Base-by-base conservation (phyloP, 1,140 invertebrate genomes). In the Heliconius melpomene region DNA sequence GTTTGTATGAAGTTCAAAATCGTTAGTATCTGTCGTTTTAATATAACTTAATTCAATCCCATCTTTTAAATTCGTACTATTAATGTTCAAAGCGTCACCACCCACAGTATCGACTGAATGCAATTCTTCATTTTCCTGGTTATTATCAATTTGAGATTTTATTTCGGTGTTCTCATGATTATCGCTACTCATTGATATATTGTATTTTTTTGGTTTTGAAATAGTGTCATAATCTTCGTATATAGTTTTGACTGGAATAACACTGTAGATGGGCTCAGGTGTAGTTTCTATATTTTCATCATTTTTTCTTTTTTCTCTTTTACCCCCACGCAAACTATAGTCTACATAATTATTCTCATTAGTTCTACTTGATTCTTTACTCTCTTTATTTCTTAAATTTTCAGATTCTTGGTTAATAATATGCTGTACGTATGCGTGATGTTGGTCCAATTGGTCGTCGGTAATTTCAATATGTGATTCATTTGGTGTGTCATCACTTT, bases 321-420 rank as follows among this genome's bases (percentile, higher is more conserved):
- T 78, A 76, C 76, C 57, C 52, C 73, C 72, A 76, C 81, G 76
- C 38, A 86, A 77, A 5, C 86, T 87, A 79, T 88, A 85, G 81
- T 90, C 89, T 71, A 87, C 74, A 57, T 46, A 38, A 73, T 72
- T 77, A 60, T 82, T 71, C 32, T n/a, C 36, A 54, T 75, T 54
- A 29, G 32, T 29, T 72, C 78, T 78, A 50, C 82, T 74, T 29
- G 54, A 16, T 54, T 77, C 52, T 32, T 66, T 11, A 75, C 78
- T 80, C 23, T 79, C 81, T 82, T 87, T 82, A 66, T 84, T 83
- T 81, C 81, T 85, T n/a, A 88, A 78, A 70, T 86, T 85, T 40
- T 84, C 77, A 11, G 87, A 80, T 85, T 93, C 91, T 81, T 92
- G 86, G 74, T 86, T 83, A 66, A 91, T 71, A 73, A 93, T 84